These are phyloP conservation scores for Orchesellides sinensis DNA, from an alignment of 2,888 invertebrate genomes.

Conservation along the genomic window DNA sequence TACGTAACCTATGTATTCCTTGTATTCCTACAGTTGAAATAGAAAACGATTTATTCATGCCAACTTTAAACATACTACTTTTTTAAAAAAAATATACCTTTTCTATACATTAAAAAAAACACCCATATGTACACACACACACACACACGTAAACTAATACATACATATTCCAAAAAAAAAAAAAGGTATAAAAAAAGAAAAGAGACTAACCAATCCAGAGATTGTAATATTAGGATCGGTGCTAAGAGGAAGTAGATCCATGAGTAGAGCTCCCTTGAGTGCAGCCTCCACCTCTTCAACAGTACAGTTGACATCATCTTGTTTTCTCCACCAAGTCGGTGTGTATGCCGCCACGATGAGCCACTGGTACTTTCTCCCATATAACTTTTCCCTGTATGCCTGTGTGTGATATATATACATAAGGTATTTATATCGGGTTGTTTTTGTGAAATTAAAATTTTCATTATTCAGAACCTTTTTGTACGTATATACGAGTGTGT, in stretches of 20 bases:
- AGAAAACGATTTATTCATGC: too few species aligned
- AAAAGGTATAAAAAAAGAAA: neutral
- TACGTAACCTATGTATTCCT: too few species aligned
- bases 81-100: too few species aligned
- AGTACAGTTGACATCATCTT: slow-evolving; percentile 67
- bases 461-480: neutral
- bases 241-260: slow-evolving; percentile 91
- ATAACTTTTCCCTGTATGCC: slow-evolving; percentile 79
- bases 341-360: slow-evolving; percentile 93
- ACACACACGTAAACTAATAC: too few species aligned
- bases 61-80: too few species aligned
- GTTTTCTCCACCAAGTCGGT: slow-evolving; percentile 83
- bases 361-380: slow-evolving; percentile 96
- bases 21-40: too few species aligned
- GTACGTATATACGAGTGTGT: too few species aligned
- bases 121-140: too few species aligned
- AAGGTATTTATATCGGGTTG: too few species aligned
- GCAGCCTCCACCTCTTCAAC: slow-evolving; percentile 86
- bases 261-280: slow-evolving; percentile 91
- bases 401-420: too few species aligned
- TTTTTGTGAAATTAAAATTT: neutral
- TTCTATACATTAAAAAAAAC: too few species aligned
- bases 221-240: slow-evolving; percentile 92
- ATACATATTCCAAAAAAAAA: neutral
- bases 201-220: slow-evolving; percentile 89